A percentile compares a stretch with the other conserved stretches of the same genome.
phyloP scores from a whole-genome alignment of 2,113 vertebrate genomes.

The Alectura lathami region DNA sequence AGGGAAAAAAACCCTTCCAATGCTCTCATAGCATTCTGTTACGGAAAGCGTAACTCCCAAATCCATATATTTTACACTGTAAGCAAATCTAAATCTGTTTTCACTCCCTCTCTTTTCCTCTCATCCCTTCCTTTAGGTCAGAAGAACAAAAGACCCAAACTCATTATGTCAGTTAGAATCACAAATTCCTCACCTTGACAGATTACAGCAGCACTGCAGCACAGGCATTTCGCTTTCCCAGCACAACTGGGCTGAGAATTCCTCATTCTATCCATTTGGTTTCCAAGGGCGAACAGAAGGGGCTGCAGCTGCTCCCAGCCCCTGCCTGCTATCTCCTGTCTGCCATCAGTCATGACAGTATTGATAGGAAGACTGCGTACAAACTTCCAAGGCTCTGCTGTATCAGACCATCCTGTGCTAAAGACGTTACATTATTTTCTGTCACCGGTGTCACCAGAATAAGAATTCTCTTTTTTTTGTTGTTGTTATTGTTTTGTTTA shows the following conservation, averaged over 20 bases:
- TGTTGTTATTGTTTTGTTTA: neutral
- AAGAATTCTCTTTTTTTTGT: neutral
- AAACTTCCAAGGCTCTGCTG: slow-evolving; percentile 40
- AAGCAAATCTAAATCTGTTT: neutral
- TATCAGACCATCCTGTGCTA: neutral
- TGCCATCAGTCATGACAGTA: neutral
- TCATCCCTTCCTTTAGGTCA: neutral
- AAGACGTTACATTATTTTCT: neutral
- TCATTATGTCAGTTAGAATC: slow-evolving; percentile 11
- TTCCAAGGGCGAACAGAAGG: slow-evolving; percentile 55
- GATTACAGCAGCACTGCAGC: slow-evolving; percentile 29
- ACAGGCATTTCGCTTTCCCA: slow-evolving; percentile 41
- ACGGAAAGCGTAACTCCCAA: neutral
- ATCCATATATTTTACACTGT: neutral
- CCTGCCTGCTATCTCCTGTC: neutral
- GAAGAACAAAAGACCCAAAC: slow-evolving; percentile 1
- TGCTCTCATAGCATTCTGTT: neutral
- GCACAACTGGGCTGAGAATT: slow-evolving; percentile 32
- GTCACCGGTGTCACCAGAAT: neutral
- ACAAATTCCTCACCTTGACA: slow-evolving; percentile 11
- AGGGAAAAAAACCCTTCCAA: neutral
- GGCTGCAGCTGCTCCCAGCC: slow-evolving; percentile 28
- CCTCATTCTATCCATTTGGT: slow-evolving; percentile 20
- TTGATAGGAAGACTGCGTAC: slow-evolving; percentile 9
- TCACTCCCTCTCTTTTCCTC: neutral